Base-by-base conservation (phyloP, 1,140 invertebrate genomes). In the Drosophila asahinai region DNA sequence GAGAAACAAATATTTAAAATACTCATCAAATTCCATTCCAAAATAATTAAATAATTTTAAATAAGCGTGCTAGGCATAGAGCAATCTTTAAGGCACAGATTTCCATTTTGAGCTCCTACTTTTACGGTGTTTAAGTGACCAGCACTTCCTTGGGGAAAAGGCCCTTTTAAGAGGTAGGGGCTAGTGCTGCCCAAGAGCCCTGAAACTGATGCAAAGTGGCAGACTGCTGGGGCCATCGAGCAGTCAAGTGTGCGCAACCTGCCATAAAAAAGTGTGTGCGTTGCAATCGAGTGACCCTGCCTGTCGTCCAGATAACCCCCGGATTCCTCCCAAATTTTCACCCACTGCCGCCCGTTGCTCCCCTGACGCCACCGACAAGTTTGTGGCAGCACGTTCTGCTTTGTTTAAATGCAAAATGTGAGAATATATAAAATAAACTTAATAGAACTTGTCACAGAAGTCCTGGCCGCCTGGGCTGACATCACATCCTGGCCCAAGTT, bases 381-480 rank as follows among this genome's bases (percentile, higher is more conserved):
- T 82, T 86, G 71, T 77, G 83, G 79, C 68, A 82, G 60, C 72
- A 83, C 77, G 76, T 89, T 57, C 51, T 62, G 49, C 58, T 77
- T 77, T 61, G 65, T 70, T 78, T 77, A 78, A 78, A 78, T 70
- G 51, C 62, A 72, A 81, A 81, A 81, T 73, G 77, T 48, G 57
- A 60, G 76, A 80, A 83, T 82, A 83, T 68, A 62, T 83, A 90
- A 81, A 90, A 81, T 68, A 90, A 91, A 90, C 86, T 90, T 90
- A 91, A 90, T 91, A 90, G 89, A 90, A 90, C 75, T 82, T 86
- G 86, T 86, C 86, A 91, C 86, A 82, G 82, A 68, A 90, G 86
- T 80, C 80, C 61, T n/a, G 52, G 48, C 12, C 25, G 45, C 70
- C 68, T 36, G 71, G 55, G 67, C 27, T 49, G 42, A 52, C 45